Evolutionary conservation across 2,113 vertebrate species (phyloP).

Genomic region (Pluvianellus socialis): DNA sequence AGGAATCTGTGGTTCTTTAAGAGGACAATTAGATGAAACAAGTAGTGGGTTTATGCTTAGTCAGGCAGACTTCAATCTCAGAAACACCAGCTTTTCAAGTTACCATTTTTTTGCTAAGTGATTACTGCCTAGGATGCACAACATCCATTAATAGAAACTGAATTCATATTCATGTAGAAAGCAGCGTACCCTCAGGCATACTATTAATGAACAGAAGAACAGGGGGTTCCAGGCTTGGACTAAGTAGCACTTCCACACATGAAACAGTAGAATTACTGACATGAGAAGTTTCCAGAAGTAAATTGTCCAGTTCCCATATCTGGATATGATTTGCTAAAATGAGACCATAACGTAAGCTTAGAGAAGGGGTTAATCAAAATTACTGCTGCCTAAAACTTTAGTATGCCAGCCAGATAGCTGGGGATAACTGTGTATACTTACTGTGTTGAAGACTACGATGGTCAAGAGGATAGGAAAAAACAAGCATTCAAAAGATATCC

Average conservation of each 20-base stretch:
- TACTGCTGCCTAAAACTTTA: background rate
- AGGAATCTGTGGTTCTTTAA: background rate
- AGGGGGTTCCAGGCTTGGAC: background rate
- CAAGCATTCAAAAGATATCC: background rate
- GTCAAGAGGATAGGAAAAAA: background rate
- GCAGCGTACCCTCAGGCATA: background rate
- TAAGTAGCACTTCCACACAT: background rate
- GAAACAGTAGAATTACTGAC: background rate
- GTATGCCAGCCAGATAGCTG: no score
- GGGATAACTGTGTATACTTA: background rate
- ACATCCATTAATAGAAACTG: background rate
- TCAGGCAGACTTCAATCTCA: background rate
- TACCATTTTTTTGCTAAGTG: background rate
- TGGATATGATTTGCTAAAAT: background rate
- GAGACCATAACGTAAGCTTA: background rate
- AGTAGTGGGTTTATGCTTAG: background rate
- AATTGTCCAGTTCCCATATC: background rate
- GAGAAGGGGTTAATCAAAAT: background rate
- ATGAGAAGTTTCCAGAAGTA: background rate
- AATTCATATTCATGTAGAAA: background rate
- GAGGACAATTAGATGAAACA: background rate
- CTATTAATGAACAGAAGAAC: background rate
- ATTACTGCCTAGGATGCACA: background rate
- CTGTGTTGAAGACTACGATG: background rate
- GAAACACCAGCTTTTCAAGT: background rate